A percentile compares a stretch with the other conserved stretches of the same genome.
phyloP scores from a whole-genome alignment of 1,140 invertebrate species.

The Philaenus spumarius region DNA sequence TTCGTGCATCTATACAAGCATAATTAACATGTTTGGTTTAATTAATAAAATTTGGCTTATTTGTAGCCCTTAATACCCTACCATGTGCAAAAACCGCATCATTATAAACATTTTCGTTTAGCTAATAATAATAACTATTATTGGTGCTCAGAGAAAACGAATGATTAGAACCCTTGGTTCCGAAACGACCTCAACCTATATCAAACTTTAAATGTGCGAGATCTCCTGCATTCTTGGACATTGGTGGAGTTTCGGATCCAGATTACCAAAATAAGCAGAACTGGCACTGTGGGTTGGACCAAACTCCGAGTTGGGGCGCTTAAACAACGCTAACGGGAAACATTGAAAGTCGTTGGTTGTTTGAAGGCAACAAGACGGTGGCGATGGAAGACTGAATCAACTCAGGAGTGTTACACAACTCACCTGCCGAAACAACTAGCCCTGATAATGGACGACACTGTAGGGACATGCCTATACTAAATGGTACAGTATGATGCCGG shows the following conservation, averaged over 20 bases:
- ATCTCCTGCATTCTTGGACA: slow-evolving; percentile 62
- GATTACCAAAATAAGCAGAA: slow-evolving; percentile 81
- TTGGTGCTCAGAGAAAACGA: slow-evolving; percentile 46
- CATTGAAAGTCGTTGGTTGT: slow-evolving; percentile 80
- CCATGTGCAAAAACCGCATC: too few relatives aligned
- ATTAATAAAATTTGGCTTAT: too few relatives aligned
- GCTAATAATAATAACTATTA: too few relatives aligned
- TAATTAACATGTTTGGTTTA: too few relatives aligned
- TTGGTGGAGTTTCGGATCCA: slow-evolving; percentile 39
- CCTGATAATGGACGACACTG: slow-evolving; percentile 87
- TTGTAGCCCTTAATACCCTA: too few relatives aligned
- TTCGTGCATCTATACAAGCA: too few relatives aligned
- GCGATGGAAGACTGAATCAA: slow-evolving; percentile 85
- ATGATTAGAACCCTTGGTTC: too few relatives aligned
- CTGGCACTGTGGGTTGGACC: slow-evolving; percentile 82
- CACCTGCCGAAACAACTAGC: slow-evolving; percentile 83
- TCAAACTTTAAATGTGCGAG: slow-evolving; percentile 86
- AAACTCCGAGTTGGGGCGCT: slow-evolving; percentile 65
- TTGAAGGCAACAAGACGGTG: slow-evolving; percentile 83
- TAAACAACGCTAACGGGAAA: slow-evolving; percentile 62
- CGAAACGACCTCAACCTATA: slow-evolving; percentile 75
- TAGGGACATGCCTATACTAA: slow-evolving; percentile 66
- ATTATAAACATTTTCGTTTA: too few relatives aligned
- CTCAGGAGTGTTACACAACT: slow-evolving; percentile 87
- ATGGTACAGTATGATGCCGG: slow-evolving; percentile 42